Conservation (phyloP, 1,140 invertebrate genomes). For the Pachyrhynchus sulphureomaculatus region DNA sequence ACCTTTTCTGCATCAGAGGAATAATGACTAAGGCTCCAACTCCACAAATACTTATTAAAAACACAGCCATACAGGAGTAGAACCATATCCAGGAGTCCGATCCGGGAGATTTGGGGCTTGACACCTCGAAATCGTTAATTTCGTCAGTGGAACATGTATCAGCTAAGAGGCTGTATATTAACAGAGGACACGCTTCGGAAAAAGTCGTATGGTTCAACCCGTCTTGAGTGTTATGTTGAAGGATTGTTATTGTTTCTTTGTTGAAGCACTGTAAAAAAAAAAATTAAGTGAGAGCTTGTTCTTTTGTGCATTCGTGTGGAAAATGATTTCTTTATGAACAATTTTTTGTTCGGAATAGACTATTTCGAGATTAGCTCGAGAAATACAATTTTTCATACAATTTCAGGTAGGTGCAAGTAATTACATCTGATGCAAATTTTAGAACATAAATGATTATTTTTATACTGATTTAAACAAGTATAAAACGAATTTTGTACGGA, state of each 20-base stretch:
- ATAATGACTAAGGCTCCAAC: constrained; percentile 82
- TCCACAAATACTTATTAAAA: constrained; percentile 82
- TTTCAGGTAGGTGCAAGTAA: no score
- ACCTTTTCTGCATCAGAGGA: constrained; percentile 84
- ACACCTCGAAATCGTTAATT: constrained; percentile 2
- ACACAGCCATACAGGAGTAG: constrained; percentile 76
- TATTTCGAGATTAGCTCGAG: no score
- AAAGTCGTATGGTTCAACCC: constrained; percentile 32
- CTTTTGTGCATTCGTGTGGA: no score
- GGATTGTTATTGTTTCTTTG: constrained; percentile 8
- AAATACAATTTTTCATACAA: no score
- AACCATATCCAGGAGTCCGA: constrained; percentile 60
- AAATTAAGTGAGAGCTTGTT: no score
- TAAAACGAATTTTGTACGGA: no score
- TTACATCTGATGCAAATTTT: no score
- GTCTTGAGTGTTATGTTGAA: constrained; percentile 1
- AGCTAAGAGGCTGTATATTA: constrained; percentile 41
- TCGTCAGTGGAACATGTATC: constrained; percentile 21
- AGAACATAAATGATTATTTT: no score
- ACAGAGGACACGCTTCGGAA: constrained; percentile 40
- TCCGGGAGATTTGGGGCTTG: constrained; percentile 3
- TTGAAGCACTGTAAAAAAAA: constrained; percentile 32
- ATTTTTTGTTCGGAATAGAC: no score
- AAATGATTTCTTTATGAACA: no score
- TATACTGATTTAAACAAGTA: no score